These are phyloP conservation scores for Muntiacus muntjak DNA, from an alignment of 2,113 vertebrate genomes.

Conservation along the genomic window DNA sequence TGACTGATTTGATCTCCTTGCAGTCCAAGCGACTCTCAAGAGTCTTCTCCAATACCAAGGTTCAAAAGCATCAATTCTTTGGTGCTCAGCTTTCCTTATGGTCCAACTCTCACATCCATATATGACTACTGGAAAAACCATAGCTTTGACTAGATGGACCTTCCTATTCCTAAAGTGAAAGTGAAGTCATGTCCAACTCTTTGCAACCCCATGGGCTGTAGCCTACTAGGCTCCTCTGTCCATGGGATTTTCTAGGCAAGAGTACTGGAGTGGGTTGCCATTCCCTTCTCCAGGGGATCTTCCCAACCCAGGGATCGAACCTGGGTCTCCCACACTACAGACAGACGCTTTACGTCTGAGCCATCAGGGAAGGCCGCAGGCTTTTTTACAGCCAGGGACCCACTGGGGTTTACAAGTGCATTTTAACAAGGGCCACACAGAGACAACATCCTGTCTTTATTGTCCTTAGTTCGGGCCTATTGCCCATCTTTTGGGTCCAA, in stretches of 20 bases:
- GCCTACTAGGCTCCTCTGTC: not conserved
- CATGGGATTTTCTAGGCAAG: not conserved
- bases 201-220: not conserved
- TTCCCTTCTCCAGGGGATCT: not conserved
- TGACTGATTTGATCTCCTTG: not conserved
- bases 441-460: not conserved
- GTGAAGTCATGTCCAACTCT: not conserved
- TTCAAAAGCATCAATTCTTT: not conserved
- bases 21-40: not conserved
- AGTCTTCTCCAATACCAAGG: not conserved
- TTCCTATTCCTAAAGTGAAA: not conserved
- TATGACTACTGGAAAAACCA: not conserved
- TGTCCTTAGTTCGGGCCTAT: not conserved
- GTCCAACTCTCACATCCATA: not conserved
- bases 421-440: not conserved
- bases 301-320: not conserved
- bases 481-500: not conserved
- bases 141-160: not conserved
- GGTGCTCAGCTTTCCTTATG: not conserved
- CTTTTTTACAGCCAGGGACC: not conserved
- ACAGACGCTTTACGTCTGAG: not conserved
- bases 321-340: rapidly evolving
- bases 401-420: not conserved
- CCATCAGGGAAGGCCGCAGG: not conserved
- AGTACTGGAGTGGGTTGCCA: not conserved